Conservation (phyloP, 2,797 vertebrate genomes). For the Echiichthys vipera region DNA sequence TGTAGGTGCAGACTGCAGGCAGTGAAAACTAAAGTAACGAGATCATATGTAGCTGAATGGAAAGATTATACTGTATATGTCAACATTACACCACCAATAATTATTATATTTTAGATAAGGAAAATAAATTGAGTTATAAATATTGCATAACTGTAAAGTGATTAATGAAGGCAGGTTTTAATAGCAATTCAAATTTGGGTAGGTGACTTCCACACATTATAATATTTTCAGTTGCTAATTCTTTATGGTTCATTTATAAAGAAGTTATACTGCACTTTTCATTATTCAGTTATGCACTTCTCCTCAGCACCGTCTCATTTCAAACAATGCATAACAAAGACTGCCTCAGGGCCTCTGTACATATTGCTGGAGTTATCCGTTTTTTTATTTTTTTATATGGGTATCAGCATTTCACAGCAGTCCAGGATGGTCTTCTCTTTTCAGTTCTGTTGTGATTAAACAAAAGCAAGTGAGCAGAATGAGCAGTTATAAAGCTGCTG, state of each 20-base stretch:
- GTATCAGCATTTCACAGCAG: constrained; percentile 48
- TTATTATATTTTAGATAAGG: not conserved
- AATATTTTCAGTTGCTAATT: not conserved
- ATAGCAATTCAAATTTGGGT: no score
- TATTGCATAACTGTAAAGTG: constrained; percentile 7
- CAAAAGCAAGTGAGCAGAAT: constrained; percentile 9
- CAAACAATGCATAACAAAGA: constrained; percentile 29
- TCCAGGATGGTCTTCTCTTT: constrained; percentile 2
- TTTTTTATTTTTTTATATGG: constrained; percentile 4
- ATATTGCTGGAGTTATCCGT: constrained; percentile 29
- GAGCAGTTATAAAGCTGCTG: constrained; percentile 11
- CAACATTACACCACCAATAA: not conserved
- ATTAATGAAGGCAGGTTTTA: constrained; percentile 3
- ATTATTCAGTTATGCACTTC: constrained; percentile 24
- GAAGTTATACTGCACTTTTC: constrained; percentile 7
- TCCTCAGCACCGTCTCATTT: constrained; percentile 20
- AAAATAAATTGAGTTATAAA: not conserved
- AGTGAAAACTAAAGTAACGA: not conserved
- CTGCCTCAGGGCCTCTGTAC: not conserved
- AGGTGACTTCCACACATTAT: not conserved
- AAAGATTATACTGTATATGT: not conserved
- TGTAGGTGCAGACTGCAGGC: not conserved
- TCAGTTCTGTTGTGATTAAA: constrained; percentile 16
- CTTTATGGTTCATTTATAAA: constrained; percentile 10
- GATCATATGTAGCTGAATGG: not conserved